Percentiles rank a stretch among this genome's conserved stretches.
phyloP scores from a whole-genome alignment of 2,113 vertebrate genomes.

The Erythrocercus mccallii region DNA sequence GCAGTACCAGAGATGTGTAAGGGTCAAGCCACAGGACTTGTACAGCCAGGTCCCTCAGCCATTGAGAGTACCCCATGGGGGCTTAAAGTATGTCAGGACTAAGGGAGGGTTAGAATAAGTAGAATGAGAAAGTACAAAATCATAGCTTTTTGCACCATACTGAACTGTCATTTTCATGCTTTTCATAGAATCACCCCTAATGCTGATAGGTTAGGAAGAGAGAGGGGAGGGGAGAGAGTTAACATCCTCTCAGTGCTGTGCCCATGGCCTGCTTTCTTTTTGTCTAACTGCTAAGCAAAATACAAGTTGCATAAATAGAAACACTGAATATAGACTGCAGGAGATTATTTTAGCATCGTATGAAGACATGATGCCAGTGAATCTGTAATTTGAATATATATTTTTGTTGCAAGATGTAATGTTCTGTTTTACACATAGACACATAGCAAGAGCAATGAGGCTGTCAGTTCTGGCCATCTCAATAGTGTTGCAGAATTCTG shows the following conservation, averaged over 20 bases:
- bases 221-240: not conserved
- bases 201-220: not conserved
- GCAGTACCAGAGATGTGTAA: not conserved
- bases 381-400: conserved; percentile 37
- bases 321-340: conserved; percentile 30
- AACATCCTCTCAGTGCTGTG: not conserved
- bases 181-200: not conserved
- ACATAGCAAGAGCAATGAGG: not conserved
- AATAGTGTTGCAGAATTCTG: not conserved
- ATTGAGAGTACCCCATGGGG: not conserved
- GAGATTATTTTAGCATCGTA: conserved; percentile 31
- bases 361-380: conserved; percentile 23
- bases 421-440: not conserved
- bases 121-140: not conserved
- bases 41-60: not conserved
- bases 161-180: not conserved
- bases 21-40: not conserved
- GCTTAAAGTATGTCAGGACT: not conserved
- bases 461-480: not conserved
- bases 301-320: conserved; percentile 30
- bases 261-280: conserved; percentile 14
- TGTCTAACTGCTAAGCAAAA: conserved; percentile 24
- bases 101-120: not conserved
- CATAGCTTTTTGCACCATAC: not conserved
- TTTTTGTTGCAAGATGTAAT: conserved; percentile 8